A percentile compares a stretch with the other conserved stretches of the same genome.
These are phyloP conservation scores for Anastrepha ludens DNA, from an alignment of 1,140 invertebrate species.

Conservation along the genomic window DNA sequence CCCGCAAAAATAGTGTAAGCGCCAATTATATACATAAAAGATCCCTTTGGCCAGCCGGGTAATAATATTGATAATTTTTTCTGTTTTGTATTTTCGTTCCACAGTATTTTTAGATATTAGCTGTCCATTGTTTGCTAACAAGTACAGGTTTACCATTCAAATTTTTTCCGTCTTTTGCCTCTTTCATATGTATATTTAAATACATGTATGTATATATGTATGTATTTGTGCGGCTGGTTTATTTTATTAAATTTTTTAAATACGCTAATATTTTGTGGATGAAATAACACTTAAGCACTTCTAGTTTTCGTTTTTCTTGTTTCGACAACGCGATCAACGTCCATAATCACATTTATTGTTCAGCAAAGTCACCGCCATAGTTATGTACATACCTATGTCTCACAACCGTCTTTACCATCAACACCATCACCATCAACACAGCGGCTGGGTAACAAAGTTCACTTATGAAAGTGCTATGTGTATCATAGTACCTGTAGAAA, in stretches of 20 bases:
- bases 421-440: not conserved
- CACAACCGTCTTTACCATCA: not conserved
- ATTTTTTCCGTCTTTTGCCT: no score
- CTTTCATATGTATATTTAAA: not conserved
- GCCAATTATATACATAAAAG: no score
- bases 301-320: conserved; percentile 12
- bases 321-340: conserved; percentile 20
- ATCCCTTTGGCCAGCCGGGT: no score
- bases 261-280: not conserved
- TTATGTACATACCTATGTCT: not conserved
- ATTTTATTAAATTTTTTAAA: not conserved
- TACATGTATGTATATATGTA: not conserved
- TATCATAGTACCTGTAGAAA: not conserved
- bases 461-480: conserved; percentile 17
- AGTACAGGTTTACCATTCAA: no score
- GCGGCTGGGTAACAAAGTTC: conserved; percentile 36
- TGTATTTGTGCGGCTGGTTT: not conserved
- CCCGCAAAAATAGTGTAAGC: no score
- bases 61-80: no score
- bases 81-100: no score
- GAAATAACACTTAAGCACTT: conserved; percentile 2
- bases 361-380: not conserved
- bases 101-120: no score
- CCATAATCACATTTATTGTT: conserved; percentile 35
- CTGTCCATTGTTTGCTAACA: no score